Base-by-base conservation (phyloP, 2,888 invertebrate species). In the Caenorhabditis wallacei region DNA sequence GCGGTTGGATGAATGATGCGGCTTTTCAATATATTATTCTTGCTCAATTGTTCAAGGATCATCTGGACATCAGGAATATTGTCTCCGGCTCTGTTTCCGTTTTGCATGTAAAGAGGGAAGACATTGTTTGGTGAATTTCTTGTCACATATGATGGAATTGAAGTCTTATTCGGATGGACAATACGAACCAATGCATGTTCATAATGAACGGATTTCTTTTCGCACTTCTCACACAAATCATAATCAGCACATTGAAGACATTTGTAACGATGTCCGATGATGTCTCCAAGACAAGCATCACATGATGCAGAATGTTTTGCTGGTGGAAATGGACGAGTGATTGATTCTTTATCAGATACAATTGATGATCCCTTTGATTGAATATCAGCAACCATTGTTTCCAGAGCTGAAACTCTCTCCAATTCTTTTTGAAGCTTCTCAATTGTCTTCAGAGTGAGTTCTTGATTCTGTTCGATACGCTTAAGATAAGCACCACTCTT, bases 211-310 rank as follows among this genome's bases (percentile, higher is more conserved):
- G 70, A 76, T n/a, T 76, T 76, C 51, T 59, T 76, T 26, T 82
- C 80, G 35, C 84, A 84, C 20, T 64, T 59, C 40, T 59, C 63
- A 24, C 84, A 84, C n/a, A 84, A 54, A 18, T 84, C 84, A 56
- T 78, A 84, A 54, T 84, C 81, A 11, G 71, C 64, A 26, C 84
- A 84, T 37, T 75, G 48, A 22, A 74, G 48, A 54, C 84, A 84
- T 53, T 84, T 84, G 81, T 57, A 84, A 5, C 84, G 68, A 59
- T 72, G 71, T 26, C 84, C 84, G 35, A 64, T 37, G 37, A 84
- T 84, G 37, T 57, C 43, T 20, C 51, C 57, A 11, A 75, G 75
- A 37, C 84, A 84, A 7, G 63, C 66, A 53, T 82, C 81, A 22
- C 81, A 82, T 16, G 63, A 57, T 10, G 81, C 81, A 0, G 63